Percentiles rank a stretch among this genome's conserved stretches.
Conservation (phyloP, 2,888 invertebrate genomes). For the Sesia bembeciformis region DNA sequence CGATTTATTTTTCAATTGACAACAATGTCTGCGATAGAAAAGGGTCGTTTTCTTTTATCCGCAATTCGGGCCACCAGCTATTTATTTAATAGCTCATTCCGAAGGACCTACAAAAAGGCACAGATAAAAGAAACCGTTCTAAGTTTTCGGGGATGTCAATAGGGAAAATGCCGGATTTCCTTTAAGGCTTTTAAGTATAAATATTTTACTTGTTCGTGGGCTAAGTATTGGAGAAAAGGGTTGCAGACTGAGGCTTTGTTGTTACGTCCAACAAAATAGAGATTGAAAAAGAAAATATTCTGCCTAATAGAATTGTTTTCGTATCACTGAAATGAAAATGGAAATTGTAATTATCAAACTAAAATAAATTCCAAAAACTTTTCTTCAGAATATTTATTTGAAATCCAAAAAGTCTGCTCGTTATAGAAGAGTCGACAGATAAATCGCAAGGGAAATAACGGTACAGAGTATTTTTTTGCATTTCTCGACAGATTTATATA, state of each 20-base stretch:
- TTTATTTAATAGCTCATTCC: constrained; percentile 38
- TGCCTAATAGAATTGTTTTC: no score
- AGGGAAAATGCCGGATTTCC: constrained; percentile 14
- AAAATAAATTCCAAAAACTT: no score
- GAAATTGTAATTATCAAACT: no score
- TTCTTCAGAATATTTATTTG: no score
- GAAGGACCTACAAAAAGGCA: constrained; percentile 20
- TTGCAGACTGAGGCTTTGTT: background rate
- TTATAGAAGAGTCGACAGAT: no score
- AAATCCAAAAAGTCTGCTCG: no score
- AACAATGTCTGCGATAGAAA: constrained; percentile 9
- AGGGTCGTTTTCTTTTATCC: constrained; percentile 25
- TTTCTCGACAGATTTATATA: no score
- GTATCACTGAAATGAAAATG: no score
- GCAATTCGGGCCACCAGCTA: constrained; percentile 20
- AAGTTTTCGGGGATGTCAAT: constrained; percentile 24
- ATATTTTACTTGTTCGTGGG: constrained; percentile 17
- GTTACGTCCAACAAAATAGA: background rate
- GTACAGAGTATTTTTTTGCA: no score
- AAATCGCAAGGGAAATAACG: no score
- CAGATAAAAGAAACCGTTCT: constrained; percentile 27
- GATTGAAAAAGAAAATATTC: no score
- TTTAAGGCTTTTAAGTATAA: constrained; percentile 19
- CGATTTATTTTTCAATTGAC: constrained; percentile 20
- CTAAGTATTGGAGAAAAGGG: background rate